Evolutionary conservation across 2,888 invertebrate genomes (phyloP), one percentile per base, ranked within the genome.

Genomic region (Pterobdella sp.): DNA sequence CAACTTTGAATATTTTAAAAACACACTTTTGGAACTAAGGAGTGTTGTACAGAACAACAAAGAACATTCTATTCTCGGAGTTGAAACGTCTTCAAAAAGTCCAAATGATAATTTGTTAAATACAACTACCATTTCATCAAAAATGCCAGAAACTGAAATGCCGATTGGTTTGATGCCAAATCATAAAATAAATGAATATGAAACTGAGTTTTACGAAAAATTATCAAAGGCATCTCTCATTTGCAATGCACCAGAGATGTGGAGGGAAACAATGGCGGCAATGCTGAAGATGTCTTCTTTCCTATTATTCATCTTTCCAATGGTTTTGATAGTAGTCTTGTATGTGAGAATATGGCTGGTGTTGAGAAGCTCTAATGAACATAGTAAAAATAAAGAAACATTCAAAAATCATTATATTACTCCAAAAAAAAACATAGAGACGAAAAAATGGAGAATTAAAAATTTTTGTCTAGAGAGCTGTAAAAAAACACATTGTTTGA

Each of bases 251-350:
- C 80, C 79, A 1, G 68, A 67, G 4, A 71, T 78, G 63, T 79
- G 78, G 76, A 74, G 79, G 71, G 75, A 77, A 3, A 70, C 75
- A 63, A 81, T 81, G 80, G 76, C 74, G 56, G 79, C 78, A 0
- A 85, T 93, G 1, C 88, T 91, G 80, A 92, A 93, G 81, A 82
- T 91, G 49, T 92, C 92, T 81, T 89, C 89, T 77, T 87, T 91
- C 75, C 85, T 92, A 77, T 93, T 93, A 84, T 94, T 94, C 85
- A 87, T 92, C 72, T 84, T 89, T 34, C 90, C 90, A 0, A 87
- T 89, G 82, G 77, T 89, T 1, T 84, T 92, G 32, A 90, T 94
- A 79, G 87, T 90, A 75, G 86, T 90, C 34, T 86, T 93, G 52
- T 94, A 94, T 83, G 75, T 81, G 1, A 71, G 79, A 72, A 82